A percentile compares a stretch with the other conserved stretches of the same genome.
phyloP scores from a whole-genome alignment of 2,113 vertebrate species.

The Irena cyanogastra region DNA sequence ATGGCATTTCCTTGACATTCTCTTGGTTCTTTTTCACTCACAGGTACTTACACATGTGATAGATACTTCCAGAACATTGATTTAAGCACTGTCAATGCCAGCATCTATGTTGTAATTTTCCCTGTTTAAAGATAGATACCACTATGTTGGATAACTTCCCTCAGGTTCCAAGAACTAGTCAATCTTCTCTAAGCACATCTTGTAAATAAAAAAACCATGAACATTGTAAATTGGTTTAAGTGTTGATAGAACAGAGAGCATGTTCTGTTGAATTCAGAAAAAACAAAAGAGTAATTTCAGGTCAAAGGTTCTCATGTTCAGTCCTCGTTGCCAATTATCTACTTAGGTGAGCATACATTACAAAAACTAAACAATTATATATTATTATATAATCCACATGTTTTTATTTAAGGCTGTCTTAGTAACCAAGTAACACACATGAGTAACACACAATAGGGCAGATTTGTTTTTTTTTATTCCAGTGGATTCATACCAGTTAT shows the following conservation, averaged over 20 bases:
- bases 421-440: not conserved
- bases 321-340: not conserved
- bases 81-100: not conserved
- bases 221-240: not conserved
- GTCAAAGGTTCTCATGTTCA: conserved; percentile 27
- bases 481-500: not conserved
- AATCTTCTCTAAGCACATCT: not conserved
- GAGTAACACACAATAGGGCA: not conserved
- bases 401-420: conserved; percentile 8
- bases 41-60: not conserved
- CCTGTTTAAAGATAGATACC: not conserved
- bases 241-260: not conserved
- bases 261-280: not conserved
- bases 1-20: not conserved
- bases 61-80: not conserved
- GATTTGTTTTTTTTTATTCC: not conserved
- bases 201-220: not conserved
- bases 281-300: not conserved
- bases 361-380: not conserved
- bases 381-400: not conserved
- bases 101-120: not conserved
- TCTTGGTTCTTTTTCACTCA: not conserved
- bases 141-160: not conserved
- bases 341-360: not conserved
- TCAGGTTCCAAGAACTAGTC: not conserved